phyloP scores from a whole-genome alignment of 2,888 invertebrate genomes.

The Plemyria rubiginata region DNA sequence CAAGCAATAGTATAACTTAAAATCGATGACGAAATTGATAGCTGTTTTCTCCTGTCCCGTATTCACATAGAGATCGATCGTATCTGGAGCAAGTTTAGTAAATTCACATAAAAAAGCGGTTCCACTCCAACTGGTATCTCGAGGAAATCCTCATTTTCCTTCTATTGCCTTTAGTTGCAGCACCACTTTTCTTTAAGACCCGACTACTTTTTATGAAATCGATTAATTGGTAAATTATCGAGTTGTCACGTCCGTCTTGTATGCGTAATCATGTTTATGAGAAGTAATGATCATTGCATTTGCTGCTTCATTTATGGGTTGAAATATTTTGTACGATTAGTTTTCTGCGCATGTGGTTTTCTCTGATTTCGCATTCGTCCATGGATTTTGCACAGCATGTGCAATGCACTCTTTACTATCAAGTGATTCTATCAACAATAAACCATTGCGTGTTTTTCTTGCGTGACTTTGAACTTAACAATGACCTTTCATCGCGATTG shows the following conservation, averaged over 20 bases:
- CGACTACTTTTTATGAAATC: constrained; percentile 35
- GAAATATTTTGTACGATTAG: constrained; percentile 9
- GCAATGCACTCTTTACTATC: background rate
- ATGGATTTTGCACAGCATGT: no score
- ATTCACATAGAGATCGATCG: constrained; percentile 14
- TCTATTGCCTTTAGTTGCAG: constrained; percentile 32
- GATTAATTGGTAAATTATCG: constrained; percentile 37
- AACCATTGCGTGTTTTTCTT: constrained; percentile 17
- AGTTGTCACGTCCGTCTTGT: constrained; percentile 32
- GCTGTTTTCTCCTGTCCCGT: constrained; percentile 12
- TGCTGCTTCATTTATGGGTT: constrained; percentile 7
- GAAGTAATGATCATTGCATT: constrained; percentile 22
- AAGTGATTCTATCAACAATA: background rate
- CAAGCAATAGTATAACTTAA: no score
- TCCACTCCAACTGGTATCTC: constrained; percentile 30
- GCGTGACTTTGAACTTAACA: constrained; percentile 23
- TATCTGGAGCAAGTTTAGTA: constrained; percentile 27
- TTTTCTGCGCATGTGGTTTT: constrained; percentile 3
- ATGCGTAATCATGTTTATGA: constrained; percentile 29
- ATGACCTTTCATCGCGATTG: constrained; percentile 21
- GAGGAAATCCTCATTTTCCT: constrained; percentile 49
- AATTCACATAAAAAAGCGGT: constrained; percentile 32
- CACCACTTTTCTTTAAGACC: constrained; percentile 37
- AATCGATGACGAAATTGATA: constrained; percentile 22
- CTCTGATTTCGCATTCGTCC: no score